Evolutionary conservation across 1,140 invertebrate species (phyloP).

Genomic region (Acarapis woodi): DNA sequence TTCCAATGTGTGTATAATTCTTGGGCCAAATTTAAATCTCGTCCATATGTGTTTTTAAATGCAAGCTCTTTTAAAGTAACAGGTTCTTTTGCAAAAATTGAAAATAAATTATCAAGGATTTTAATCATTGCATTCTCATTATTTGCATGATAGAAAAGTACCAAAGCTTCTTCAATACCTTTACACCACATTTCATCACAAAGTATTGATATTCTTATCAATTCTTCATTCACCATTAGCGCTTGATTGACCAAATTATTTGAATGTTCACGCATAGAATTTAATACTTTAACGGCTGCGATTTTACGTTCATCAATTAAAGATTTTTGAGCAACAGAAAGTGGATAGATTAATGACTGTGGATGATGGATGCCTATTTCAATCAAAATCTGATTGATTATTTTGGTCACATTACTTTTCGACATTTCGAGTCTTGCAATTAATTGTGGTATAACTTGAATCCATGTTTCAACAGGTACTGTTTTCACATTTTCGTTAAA

Average conservation of each 20-base stretch:
- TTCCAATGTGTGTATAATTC: slow-evolving; percentile 44
- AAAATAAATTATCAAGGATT: slow-evolving; percentile 73
- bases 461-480: slow-evolving; percentile 91
- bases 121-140: slow-evolving; percentile 86
- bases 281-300: slow-evolving; percentile 79
- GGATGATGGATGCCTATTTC: slow-evolving; percentile 55
- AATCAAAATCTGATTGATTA: slow-evolving; percentile 78
- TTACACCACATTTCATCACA: slow-evolving; percentile 99
- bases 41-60: slow-evolving; percentile 79
- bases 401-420: slow-evolving; percentile 44
- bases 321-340: slow-evolving; percentile 90
- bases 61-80: slow-evolving; percentile 88
- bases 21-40: slow-evolving; percentile 68
- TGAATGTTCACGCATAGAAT: slow-evolving; percentile 80
- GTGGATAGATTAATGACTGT: slow-evolving; percentile 81
- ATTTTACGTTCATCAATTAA: slow-evolving; percentile 44
- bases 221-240: slow-evolving; percentile 67
- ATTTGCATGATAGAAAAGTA: slow-evolving; percentile 79
- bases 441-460: slow-evolving; percentile 94
- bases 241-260: slow-evolving; percentile 70
- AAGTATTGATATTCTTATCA: slow-evolving; percentile 88
- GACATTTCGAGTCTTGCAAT: slow-evolving; percentile 91
- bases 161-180: slow-evolving; percentile 82
- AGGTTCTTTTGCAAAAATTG: slow-evolving; percentile 67
- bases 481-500: slow-evolving; percentile 64